A percentile compares a stretch with the other conserved stretches of the same genome.
Conservation (phyloP, 1,140 invertebrate species). For the Atta colombica region DNA sequence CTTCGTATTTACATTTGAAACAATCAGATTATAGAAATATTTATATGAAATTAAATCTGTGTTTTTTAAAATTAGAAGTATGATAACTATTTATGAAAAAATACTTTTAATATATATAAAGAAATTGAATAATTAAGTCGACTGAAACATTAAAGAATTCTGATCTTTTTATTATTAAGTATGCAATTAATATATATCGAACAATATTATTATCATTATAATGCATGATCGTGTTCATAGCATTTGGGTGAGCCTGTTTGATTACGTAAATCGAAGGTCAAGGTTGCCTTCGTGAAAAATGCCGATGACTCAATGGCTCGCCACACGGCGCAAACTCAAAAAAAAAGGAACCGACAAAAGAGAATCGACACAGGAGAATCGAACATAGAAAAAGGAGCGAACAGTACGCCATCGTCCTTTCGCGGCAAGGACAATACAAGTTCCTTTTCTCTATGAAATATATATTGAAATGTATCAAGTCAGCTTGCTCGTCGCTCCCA, state of each 20-base stretch:
- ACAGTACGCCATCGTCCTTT: constrained; percentile 36
- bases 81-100: not conserved
- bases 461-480: constrained; percentile 14
- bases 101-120: not conserved
- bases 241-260: not conserved
- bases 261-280: constrained; percentile 42
- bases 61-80: not conserved
- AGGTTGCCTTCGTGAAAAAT: constrained; percentile 21
- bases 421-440: constrained; percentile 36
- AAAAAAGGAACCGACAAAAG: constrained; percentile 25
- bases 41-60: not conserved
- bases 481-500: not conserved
- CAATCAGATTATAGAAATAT: not conserved
- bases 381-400: constrained; percentile 37
- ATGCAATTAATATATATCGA: not conserved
- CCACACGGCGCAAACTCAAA: not conserved
- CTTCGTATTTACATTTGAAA: not conserved
- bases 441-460: not conserved
- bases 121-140: not conserved
- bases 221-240: not conserved
- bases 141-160: not conserved
- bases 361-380: not conserved
- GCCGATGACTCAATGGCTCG: constrained; percentile 16
- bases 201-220: not conserved
- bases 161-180: not conserved